Base-by-base conservation (phyloP, 2,888 invertebrate genomes). In the Lycocerus yunnanus region DNA sequence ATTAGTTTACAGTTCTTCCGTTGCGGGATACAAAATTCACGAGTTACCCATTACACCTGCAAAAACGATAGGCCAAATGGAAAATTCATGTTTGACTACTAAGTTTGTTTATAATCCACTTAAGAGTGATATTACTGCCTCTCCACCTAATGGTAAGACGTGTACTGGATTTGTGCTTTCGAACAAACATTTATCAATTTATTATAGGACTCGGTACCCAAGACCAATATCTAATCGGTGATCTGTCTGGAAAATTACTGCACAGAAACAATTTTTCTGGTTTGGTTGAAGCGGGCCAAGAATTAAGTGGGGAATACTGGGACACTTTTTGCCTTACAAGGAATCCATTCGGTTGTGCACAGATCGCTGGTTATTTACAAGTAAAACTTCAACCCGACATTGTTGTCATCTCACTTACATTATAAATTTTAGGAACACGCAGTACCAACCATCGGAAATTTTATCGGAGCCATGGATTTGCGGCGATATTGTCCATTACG, bases 161-260 rank as follows among this genome's bases (percentile, higher is more conserved):
- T 11, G 70, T 10, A 10, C 21, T 24, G 9, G 3, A 24, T 20
- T 20, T 20, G n/a, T 20, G 6, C 20, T 0, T 58, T 10, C 18
- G 18, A 15, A 60, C 10, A 24, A 16, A 71, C 14, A 21, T 58
- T 21, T 16, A 24, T n/a, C 43, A 43, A 5, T 43, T n/a, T 43
- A 68, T 68, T 67, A 9, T 82, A 92, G 92, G 93, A 15, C 90
- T 91, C 81, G 95, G 94, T 43, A 95, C 95, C 0, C 95, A 95
- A 85, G 97, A 98, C 86, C 94, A 95, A 85, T 98, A 97, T 83
- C 93, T 96, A 1, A 88, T 97, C 3, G 98, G 98, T 0, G 97
- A 97, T 84, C 87, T 98, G 11, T 93, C 95, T 70, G 97, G 97
- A 15, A 97, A 97, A 87, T 91, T 93, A 78, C 92, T 94, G 79